These are phyloP conservation scores for Bujurquina vittata DNA, from an alignment of 2,113 vertebrate genomes.

Conservation along the genomic window DNA sequence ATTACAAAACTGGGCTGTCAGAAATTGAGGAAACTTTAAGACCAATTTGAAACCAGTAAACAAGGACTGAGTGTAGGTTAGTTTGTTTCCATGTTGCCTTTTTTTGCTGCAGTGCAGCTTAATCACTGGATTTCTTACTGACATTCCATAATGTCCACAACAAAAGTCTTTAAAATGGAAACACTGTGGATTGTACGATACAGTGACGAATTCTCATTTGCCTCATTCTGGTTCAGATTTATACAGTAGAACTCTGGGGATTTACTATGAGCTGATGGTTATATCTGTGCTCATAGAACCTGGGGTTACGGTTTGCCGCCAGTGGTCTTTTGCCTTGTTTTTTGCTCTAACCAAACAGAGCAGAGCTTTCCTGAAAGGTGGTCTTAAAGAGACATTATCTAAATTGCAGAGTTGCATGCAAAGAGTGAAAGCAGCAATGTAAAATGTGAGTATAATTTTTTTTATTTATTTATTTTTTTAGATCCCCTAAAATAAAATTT, in stretches of 20 bases:
- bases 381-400: background rate
- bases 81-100: background rate
- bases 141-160: background rate
- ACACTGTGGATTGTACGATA: background rate
- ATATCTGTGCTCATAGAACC: background rate
- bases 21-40: background rate
- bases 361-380: background rate
- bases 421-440: background rate
- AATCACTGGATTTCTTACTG: background rate
- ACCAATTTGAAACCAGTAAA: background rate
- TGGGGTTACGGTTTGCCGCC: rapidly evolving
- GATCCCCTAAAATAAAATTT: background rate
- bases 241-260: background rate
- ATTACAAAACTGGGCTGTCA: background rate
- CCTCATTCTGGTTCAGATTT: background rate
- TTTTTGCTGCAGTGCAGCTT: background rate
- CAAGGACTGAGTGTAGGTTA: rapidly evolving
- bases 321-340: background rate
- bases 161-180: background rate
- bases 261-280: background rate
- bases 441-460: no score
- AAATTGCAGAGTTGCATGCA: background rate
- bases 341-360: background rate
- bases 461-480: no score
- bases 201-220: background rate